Conservation (phyloP, 2,797 vertebrate genomes). For the Muraenolepis orangiensis region DNA sequence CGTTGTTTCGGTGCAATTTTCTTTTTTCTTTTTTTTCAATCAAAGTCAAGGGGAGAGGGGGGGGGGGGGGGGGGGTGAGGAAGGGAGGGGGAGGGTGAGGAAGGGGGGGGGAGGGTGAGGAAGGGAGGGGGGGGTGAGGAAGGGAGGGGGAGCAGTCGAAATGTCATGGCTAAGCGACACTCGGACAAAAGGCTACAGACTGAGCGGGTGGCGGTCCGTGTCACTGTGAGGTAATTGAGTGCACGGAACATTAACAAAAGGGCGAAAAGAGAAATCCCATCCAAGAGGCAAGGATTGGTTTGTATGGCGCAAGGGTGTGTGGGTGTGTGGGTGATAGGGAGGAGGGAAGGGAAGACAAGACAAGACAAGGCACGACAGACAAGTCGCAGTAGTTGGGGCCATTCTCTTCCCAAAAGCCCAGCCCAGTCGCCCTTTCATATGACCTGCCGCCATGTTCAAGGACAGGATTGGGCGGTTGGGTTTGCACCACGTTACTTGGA, state of each 20-base stretch:
- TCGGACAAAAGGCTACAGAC: slow-evolving; percentile 5
- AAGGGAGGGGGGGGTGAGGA: too few relatives aligned
- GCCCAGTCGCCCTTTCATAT: neutral
- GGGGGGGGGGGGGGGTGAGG: neutral
- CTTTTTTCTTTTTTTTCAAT: slow-evolving; percentile 10
- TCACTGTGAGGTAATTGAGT: neutral
- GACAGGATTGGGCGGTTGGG: neutral
- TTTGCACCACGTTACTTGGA: neutral
- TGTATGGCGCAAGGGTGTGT: neutral
- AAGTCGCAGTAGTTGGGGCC: neutral
- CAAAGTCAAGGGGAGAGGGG: slow-evolving; percentile 12
- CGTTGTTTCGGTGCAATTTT: neutral
- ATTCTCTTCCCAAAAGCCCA: neutral
- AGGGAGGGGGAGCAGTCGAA: too few relatives aligned
- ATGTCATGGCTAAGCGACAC: neutral
- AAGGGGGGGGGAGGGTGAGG: neutral
- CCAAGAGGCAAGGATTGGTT: neutral
- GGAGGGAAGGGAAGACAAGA: neutral
- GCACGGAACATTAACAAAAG: too few relatives aligned
- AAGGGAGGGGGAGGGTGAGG: too few relatives aligned
- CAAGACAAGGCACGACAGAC: neutral
- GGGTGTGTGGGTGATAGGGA: neutral
- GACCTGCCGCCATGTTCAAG: neutral
- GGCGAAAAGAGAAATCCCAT: neutral
- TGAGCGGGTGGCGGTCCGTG: neutral